Evolutionary conservation across 1,140 invertebrate species (phyloP).

Genomic region (Zophobas morio): DNA sequence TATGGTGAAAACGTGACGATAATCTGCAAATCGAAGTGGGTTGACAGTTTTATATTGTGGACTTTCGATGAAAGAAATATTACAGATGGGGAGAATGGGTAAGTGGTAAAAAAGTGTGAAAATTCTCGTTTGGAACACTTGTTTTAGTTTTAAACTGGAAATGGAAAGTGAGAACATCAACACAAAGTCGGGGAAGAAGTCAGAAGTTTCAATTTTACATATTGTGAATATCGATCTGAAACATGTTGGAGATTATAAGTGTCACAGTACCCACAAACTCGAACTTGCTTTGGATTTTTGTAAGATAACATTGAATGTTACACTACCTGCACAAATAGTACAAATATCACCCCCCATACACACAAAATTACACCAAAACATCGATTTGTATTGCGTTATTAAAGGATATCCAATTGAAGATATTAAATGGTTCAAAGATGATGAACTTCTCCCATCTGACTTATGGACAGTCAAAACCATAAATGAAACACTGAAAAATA

Average conservation of each 20-base stretch:
- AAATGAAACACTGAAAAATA: slow-evolving; percentile 74
- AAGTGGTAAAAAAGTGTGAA: slow-evolving; percentile 38
- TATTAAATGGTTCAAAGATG: slow-evolving; percentile 74
- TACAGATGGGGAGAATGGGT: slow-evolving; percentile 66
- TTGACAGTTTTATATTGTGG: slow-evolving; percentile 66
- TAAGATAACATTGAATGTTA: slow-evolving; percentile 66
- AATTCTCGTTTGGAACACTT: too few species aligned
- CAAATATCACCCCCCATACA: slow-evolving; percentile 68
- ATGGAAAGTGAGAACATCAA: slow-evolving; percentile 66
- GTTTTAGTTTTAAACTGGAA: slow-evolving; percentile 63
- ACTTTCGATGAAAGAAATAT: slow-evolving; percentile 68
- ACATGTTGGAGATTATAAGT: slow-evolving; percentile 70
- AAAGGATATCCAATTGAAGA: slow-evolving; percentile 74
- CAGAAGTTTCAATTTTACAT: slow-evolving; percentile 65
- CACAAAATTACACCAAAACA: slow-evolving; percentile 69
- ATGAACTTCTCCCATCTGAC: slow-evolving; percentile 67
- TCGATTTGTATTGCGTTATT: slow-evolving; percentile 71
- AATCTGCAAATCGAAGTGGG: slow-evolving; percentile 67
- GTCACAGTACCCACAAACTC: slow-evolving; percentile 64
- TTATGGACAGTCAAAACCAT: slow-evolving; percentile 68
- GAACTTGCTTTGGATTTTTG: slow-evolving; percentile 61
- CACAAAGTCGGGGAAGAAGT: slow-evolving; percentile 66
- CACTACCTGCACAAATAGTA: slow-evolving; percentile 68
- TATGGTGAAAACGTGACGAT: slow-evolving; percentile 68
- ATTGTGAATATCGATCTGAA: slow-evolving; percentile 66